Conservation (phyloP, 1,140 invertebrate genomes). For the Rhagoletis pomonella region DNA sequence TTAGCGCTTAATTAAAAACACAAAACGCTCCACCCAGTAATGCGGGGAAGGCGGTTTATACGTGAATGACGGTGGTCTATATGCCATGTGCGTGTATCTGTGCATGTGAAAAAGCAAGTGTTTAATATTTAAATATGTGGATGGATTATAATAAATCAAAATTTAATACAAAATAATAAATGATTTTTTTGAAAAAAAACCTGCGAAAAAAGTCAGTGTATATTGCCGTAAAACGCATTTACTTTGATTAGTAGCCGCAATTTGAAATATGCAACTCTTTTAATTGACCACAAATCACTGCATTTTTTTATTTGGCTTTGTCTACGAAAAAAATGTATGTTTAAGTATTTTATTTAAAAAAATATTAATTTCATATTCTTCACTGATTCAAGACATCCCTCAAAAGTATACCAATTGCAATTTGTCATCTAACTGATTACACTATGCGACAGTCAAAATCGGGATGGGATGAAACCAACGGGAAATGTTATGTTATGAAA, state of each 20-base stretch:
- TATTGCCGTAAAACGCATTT: neutral
- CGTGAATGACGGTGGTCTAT: too few species aligned
- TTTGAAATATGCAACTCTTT: neutral
- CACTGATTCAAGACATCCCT: too few species aligned
- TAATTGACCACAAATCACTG: neutral
- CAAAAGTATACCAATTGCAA: too few species aligned
- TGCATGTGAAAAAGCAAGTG: neutral
- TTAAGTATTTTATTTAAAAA: too few species aligned
- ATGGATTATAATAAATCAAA: neutral
- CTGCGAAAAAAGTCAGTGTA: neutral
- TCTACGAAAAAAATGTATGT: too few species aligned
- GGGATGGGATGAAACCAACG: too few species aligned
- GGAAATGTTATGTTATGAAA: too few species aligned
- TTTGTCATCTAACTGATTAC: too few species aligned
- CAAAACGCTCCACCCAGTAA: conserved; percentile 60
- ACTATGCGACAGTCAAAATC: too few species aligned
- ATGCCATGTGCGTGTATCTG: neutral
- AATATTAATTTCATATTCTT: too few species aligned
- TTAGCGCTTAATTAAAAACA: conserved; percentile 73
- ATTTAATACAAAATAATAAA: conserved; percentile 6
- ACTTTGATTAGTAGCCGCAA: neutral
- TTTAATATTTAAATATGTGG: neutral
- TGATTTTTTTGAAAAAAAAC: neutral
- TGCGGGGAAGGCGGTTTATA: too few species aligned
- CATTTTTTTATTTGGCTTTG: neutral